phyloP scores from a whole-genome alignment of 2,113 vertebrate species.

The Nymphicus hollandicus region DNA sequence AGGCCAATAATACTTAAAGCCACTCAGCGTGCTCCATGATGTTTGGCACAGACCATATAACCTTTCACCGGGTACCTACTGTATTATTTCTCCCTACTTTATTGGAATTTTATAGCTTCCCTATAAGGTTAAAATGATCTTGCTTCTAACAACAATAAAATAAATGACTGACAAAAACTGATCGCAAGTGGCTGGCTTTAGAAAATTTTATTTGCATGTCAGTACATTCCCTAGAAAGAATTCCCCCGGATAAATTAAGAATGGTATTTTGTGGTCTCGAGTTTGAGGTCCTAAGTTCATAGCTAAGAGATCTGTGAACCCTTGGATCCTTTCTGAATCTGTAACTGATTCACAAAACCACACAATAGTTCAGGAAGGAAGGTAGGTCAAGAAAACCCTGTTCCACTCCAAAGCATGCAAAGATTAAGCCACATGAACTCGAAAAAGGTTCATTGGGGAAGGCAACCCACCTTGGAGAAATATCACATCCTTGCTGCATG shows the following conservation, averaged over 20 bases:
- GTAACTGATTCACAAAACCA: neutral
- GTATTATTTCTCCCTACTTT: neutral
- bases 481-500: slow-evolving; percentile 99
- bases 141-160: neutral
- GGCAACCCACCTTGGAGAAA: slow-evolving; percentile 91
- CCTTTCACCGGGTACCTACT: neutral
- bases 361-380: neutral
- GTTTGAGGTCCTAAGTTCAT: neutral
- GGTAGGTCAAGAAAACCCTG: neutral
- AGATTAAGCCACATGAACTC: neutral
- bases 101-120: neutral
- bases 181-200: neutral
- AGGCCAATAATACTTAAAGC: neutral
- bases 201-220: neutral
- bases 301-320: neutral
- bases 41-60: neutral
- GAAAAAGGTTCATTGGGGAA: neutral
- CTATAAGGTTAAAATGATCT: neutral
- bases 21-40: neutral
- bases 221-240: neutral
- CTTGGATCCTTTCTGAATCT: neutral
- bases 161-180: neutral
- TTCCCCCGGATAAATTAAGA: neutral
- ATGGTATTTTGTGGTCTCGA: neutral
- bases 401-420: neutral